Evolutionary conservation across 2,113 vertebrate genomes (phyloP).

Genomic region (Cariama cristata): DNA sequence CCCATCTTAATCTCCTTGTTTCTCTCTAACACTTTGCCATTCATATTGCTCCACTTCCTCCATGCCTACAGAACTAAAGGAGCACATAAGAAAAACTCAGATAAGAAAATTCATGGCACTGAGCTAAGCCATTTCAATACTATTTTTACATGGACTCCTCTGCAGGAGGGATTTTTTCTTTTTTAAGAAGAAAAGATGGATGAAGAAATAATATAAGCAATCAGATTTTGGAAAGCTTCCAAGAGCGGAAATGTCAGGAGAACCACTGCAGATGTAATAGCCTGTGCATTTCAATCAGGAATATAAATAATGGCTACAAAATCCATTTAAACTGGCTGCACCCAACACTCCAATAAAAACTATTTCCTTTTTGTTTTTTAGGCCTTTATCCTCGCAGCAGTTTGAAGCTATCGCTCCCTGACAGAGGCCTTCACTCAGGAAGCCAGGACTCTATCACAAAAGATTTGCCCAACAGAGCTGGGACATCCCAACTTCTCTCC

Average conservation of each 20-base stretch:
- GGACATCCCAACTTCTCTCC: neutral
- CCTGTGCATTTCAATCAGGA: neutral
- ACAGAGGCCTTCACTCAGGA: neutral
- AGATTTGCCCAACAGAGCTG: neutral
- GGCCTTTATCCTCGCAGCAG: neutral
- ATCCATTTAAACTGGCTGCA: neutral
- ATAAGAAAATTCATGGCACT: neutral
- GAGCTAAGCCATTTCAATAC: neutral
- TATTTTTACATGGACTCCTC: neutral
- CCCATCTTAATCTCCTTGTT: neutral
- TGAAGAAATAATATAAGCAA: neutral
- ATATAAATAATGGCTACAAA: neutral
- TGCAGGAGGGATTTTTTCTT: rapidly evolving
- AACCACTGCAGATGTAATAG: constrained; percentile 3
- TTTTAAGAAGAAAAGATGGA: neutral
- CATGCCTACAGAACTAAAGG: neutral
- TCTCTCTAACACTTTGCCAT: neutral
- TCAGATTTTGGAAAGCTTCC: constrained; percentile 28
- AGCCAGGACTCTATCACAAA: neutral
- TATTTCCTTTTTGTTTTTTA: neutral
- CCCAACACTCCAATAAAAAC: neutral
- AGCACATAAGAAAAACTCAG: neutral
- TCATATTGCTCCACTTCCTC: neutral
- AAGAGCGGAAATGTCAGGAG: neutral
- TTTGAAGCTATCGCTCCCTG: neutral